A percentile compares a stretch with the other conserved stretches of the same genome.
Evolutionary conservation across 1,140 invertebrate species (phyloP).

Genomic region (Mamestra configurata): DNA sequence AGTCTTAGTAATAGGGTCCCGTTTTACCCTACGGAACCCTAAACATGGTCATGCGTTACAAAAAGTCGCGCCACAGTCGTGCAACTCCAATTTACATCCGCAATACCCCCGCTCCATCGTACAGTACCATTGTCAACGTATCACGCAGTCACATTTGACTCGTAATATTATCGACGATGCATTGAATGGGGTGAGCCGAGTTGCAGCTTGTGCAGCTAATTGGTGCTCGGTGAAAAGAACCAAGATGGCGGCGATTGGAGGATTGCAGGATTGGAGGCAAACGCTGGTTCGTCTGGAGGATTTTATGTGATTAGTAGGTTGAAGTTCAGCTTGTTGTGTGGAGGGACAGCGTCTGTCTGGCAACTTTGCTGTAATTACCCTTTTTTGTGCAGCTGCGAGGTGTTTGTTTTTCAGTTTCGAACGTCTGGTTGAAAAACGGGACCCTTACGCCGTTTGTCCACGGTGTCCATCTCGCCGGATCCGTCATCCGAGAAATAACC

Average conservation of each 20-base stretch:
- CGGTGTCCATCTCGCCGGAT: too few species aligned
- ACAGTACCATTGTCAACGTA: conserved; percentile 12
- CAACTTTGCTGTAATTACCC: too few species aligned
- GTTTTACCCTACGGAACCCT: too few species aligned
- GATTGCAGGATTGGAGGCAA: neutral
- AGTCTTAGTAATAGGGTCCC: too few species aligned
- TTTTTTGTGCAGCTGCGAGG: too few species aligned
- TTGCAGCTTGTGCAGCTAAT: conserved; percentile 8
- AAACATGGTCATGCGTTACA: too few species aligned
- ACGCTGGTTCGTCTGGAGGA: neutral
- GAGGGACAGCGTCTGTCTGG: too few species aligned
- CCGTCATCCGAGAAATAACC: too few species aligned
- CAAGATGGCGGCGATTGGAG: neutral
- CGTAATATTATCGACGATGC: neutral
- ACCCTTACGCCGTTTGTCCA: too few species aligned
- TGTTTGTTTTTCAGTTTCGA: too few species aligned
- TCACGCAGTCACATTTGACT: neutral
- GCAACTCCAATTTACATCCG: neutral
- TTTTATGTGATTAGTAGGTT: neutral
- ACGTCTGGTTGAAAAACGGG: too few species aligned
- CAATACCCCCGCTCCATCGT: neutral
- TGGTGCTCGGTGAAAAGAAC: neutral
- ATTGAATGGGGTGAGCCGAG: conserved; percentile 12
- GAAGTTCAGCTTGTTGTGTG: too few species aligned
- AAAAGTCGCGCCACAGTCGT: conserved; percentile 21